Evolutionary conservation across 1,140 invertebrate species (phyloP).

Genomic region (Eriocheir sinensis): DNA sequence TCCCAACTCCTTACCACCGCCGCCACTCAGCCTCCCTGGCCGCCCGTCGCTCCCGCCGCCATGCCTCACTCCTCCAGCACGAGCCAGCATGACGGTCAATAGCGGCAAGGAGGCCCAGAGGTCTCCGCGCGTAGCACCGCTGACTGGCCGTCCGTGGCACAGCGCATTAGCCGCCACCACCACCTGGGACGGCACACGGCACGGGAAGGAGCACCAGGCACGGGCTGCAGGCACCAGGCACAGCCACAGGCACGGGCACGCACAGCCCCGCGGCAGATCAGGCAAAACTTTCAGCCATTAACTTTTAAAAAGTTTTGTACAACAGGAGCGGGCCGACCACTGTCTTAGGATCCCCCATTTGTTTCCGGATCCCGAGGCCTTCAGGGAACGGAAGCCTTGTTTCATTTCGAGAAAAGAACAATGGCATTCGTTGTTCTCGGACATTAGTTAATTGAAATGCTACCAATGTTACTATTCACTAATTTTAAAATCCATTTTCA

Average conservation of each 20-base stretch:
- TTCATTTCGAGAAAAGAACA: not conserved
- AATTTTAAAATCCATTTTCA: not conserved
- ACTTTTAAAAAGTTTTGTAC: constrained; percentile 7
- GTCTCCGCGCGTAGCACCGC: not conserved
- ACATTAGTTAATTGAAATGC: not conserved
- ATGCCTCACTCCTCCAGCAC: constrained; percentile 9
- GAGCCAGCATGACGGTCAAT: not conserved
- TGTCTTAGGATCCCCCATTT: not conserved
- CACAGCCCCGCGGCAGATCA: not conserved
- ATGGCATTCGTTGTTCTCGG: not conserved
- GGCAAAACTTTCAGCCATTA: not conserved
- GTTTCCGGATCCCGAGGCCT: not conserved
- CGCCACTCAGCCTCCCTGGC: not conserved
- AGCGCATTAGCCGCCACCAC: no score
- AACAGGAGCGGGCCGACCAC: not conserved
- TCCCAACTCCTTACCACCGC: not conserved
- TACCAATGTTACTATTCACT: not conserved
- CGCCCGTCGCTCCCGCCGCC: not conserved
- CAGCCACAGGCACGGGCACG: not conserved
- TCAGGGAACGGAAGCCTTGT: not conserved
- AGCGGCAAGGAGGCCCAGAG: not conserved
- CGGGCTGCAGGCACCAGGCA: not conserved
- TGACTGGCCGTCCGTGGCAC: not conserved
- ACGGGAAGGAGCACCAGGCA: not conserved
- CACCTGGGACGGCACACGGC: not conserved